Percentiles rank a stretch among this genome's conserved stretches.
Conservation (phyloP, 2,888 invertebrate species). For the Tinea trinotella region DNA sequence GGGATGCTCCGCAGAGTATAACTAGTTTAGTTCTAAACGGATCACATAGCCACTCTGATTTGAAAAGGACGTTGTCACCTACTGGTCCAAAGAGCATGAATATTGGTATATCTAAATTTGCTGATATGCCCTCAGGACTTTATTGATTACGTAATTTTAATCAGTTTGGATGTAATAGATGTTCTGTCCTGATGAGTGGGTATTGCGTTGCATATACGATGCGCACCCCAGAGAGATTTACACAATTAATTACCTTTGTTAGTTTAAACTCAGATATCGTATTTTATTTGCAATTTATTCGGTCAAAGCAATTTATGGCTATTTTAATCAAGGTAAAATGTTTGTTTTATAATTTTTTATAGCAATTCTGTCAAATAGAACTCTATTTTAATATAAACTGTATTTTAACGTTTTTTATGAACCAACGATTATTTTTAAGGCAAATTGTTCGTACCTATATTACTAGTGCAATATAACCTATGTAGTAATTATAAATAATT, state of each 20-base stretch:
- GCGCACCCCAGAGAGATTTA: too few species aligned
- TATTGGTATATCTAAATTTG: conserved; percentile 74
- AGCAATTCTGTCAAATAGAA: neutral
- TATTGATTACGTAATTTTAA: conserved; percentile 54
- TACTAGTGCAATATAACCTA: conserved; percentile 59
- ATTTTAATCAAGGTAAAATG: too few species aligned
- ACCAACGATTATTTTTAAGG: conserved; percentile 62
- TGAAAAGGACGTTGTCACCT: conserved; percentile 56
- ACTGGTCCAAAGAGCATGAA: conserved; percentile 41
- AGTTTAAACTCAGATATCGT: too few species aligned
- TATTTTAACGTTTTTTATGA: conserved; percentile 27
- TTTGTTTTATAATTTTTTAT: too few species aligned
- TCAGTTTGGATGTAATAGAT: too few species aligned
- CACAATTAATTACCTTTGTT: too few species aligned
- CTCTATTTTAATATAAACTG: conserved; percentile 20
- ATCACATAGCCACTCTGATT: conserved; percentile 57
- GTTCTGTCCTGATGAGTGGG: too few species aligned
- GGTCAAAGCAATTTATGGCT: too few species aligned
- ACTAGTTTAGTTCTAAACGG: conserved; percentile 59
- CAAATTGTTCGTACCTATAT: conserved; percentile 53
- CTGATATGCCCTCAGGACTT: conserved; percentile 81
- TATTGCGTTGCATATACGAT: too few species aligned
- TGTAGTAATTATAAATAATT: neutral
- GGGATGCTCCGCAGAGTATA: conserved; percentile 63
- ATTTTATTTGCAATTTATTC: too few species aligned